Base-by-base conservation (phyloP, 2,888 invertebrate species). In the Cremastobaeus sp. region DNA sequence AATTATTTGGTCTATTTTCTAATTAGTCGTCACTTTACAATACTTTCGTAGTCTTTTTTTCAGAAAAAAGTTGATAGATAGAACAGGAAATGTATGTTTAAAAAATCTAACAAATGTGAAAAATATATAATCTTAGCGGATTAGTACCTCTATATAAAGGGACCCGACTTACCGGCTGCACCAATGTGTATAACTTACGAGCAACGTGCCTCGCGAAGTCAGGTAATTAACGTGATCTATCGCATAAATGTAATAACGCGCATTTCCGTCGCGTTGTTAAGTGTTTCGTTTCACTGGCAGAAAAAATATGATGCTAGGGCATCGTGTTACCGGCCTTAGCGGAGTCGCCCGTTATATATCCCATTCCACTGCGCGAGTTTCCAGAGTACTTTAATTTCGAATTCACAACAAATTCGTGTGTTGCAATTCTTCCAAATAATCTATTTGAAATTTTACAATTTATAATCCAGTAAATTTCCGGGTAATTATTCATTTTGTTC, bases 181-280 rank as follows among this genome's bases (percentile, higher is more conserved):
- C 70, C 69, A 65, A 68, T 34, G 74, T 69, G 74, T 78, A 79
- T 85, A 84, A 85, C 78, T 85, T 85, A 85, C 82, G 82, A 76
- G 79, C 78, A 78, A 80, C 83, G 83, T 82, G 81, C 78, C 70
- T 77, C 78, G 79, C 80, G 79, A 64, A 82, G 76, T 78, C 76
- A 79, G 75, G 83, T 85, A 85, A 85, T 85, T 85, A 85, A 84
- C 82, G 79, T 85, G 85, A 85, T 85, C 83, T 85, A 85, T 84
- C 79, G 84, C 79, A 69, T 77, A 80, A 78, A 82, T 81, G 84
- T 85, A 84, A 85, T 85, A 85, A 84, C 84, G 82, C 81, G 78
- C 76, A 81, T 76, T 81, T 79, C 79, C 79, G 76, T 48, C 77
- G 73, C 71, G 77, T 81, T 81, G 80, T 78, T 59, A 81, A 82